phyloP scores from a whole-genome alignment of 2,888 invertebrate genomes.

The Rhamphomyia laevipes region DNA sequence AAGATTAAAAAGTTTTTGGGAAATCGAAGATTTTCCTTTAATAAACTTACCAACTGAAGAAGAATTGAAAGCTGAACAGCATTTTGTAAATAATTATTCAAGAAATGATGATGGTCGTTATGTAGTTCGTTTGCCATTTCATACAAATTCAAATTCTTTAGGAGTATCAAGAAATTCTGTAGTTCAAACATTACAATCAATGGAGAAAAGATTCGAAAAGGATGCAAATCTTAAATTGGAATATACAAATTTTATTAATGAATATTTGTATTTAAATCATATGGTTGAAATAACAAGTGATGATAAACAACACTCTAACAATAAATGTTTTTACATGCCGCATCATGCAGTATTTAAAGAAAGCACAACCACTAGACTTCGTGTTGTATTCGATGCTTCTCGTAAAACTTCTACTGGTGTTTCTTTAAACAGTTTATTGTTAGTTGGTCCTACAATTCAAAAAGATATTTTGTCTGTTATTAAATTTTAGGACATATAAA shows the following conservation, averaged over 20 bases:
- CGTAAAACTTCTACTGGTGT: too few relatives aligned
- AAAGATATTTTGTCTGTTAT: too few relatives aligned
- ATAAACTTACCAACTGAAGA: not conserved
- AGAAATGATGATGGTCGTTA: not conserved
- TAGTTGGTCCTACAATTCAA: too few relatives aligned
- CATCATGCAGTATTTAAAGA: too few relatives aligned
- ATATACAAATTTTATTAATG: not conserved
- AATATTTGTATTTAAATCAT: not conserved
- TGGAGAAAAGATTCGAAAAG: not conserved
- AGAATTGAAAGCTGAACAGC: not conserved
- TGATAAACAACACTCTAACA: too few relatives aligned
- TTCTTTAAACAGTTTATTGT: too few relatives aligned
- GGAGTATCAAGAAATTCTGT: not conserved
- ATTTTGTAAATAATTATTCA: not conserved
- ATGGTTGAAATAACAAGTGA: too few relatives aligned
- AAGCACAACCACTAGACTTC: too few relatives aligned
- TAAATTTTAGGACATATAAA: too few relatives aligned
- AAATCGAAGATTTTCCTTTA: not conserved
- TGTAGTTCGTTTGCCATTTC: not conserved
- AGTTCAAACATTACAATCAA: not conserved
- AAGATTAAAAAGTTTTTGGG: not conserved
- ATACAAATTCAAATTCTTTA: not conserved
- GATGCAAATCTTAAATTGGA: not conserved
- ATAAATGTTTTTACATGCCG: too few relatives aligned
- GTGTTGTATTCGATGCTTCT: too few relatives aligned